Percentiles rank a stretch among this genome's conserved stretches.
These are phyloP conservation scores for Allobates femoralis DNA, from an alignment of 2,797 vertebrate genomes.

Conservation along the genomic window DNA sequence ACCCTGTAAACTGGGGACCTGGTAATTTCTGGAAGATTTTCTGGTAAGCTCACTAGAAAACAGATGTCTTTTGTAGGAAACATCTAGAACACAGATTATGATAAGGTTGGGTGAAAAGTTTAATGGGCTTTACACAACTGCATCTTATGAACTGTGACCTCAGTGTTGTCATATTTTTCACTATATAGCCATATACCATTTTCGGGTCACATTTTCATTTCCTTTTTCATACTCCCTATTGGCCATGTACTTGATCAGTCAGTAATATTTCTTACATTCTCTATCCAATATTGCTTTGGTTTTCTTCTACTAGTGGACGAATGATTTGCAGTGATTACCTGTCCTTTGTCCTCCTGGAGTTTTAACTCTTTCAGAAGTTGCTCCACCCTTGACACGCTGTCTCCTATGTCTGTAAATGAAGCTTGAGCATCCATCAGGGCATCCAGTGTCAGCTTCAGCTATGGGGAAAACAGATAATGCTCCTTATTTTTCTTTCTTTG, in stretches of 20 bases:
- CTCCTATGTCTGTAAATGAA: constrained; percentile 80
- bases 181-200: neutral
- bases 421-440: constrained; percentile 79
- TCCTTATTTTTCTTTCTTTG: neutral
- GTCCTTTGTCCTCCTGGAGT: constrained; percentile 84
- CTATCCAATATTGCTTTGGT: neutral
- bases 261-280: neutral
- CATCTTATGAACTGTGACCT: neutral
- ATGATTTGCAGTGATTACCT: constrained; percentile 73
- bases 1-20: too few relatives aligned
- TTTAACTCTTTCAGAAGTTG: constrained; percentile 85
- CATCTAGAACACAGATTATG: too few relatives aligned
- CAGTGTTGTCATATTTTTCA: too few relatives aligned
- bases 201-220: neutral
- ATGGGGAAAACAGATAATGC: constrained; percentile 16
- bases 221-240: neutral
- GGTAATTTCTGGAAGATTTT: too few relatives aligned
- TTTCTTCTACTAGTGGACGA: neutral
- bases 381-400: constrained; percentile 83
- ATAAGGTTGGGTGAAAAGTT: too few relatives aligned
- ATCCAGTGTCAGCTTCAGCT: constrained; percentile 89
- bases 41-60: too few relatives aligned
- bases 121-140: too few relatives aligned
- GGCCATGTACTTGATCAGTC: neutral
- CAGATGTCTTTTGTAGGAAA: too few relatives aligned